Evolutionary conservation across 2,888 invertebrate species (phyloP).

Genomic region (Erpobdella octoculata): DNA sequence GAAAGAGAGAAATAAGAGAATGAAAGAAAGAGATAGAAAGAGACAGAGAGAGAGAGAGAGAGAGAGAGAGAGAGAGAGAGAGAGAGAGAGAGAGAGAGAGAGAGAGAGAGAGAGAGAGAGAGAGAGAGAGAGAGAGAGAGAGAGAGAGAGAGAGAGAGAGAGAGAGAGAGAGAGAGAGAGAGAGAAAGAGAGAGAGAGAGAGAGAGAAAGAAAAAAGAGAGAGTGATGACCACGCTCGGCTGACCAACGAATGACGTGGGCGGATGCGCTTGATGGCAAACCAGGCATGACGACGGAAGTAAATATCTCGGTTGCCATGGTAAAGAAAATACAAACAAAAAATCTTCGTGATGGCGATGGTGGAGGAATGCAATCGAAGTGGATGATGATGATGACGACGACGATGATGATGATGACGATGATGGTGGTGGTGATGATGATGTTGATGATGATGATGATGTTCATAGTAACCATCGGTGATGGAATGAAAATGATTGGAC

Average conservation of each 20-base stretch:
- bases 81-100: background rate
- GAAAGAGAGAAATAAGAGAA: no score
- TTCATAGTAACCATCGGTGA: background rate
- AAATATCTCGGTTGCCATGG: background rate
- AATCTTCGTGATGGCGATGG: background rate
- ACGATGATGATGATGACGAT: background rate
- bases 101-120: constrained; percentile 8
- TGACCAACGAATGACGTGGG: background rate
- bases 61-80: background rate
- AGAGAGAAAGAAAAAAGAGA: no score
- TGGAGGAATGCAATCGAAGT: no score
- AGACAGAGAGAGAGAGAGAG: background rate
- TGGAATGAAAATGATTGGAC: no score
- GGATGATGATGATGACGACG: constrained; percentile 1
- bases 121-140: constrained; percentile 5
- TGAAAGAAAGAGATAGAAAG: no score
- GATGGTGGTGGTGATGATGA: constrained; percentile 9
- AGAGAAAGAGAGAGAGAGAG: no score
- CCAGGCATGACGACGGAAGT: constrained; percentile 5
- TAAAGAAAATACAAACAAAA: no score
- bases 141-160: no score
- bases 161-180: no score
- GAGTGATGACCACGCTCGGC: constrained; percentile 1
- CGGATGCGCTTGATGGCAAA: background rate
- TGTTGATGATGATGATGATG: constrained; percentile 9